Evolutionary conservation across 2,113 vertebrate species (phyloP).

Genomic region (Dermatemys mawii): DNA sequence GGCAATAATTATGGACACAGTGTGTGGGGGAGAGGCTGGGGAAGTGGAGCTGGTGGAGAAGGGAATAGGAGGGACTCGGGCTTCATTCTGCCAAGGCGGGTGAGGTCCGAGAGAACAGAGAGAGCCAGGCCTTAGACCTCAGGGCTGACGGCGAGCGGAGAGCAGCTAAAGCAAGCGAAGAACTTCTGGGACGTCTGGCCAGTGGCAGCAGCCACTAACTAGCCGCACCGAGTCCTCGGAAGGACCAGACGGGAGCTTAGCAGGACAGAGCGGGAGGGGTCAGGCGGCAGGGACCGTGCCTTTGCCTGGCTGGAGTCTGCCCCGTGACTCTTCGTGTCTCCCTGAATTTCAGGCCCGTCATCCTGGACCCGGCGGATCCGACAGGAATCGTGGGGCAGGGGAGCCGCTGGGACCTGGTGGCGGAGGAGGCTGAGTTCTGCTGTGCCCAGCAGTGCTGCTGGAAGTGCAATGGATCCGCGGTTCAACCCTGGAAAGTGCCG

Average conservation of each 20-base stretch:
- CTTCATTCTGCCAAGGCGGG: not conserved
- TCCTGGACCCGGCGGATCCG: constrained; percentile 62
- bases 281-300: not conserved
- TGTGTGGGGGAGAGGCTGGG: too few relatives aligned
- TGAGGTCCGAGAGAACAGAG: too few relatives aligned
- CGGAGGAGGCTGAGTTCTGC: not conserved
- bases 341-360: constrained; percentile 33
- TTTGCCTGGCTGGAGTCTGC: not conserved
- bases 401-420: constrained; percentile 36
- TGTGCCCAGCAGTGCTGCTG: not conserved
- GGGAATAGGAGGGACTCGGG: not conserved
- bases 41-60: not conserved
- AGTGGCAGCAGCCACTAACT: not conserved
- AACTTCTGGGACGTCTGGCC: not conserved
- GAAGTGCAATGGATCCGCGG: not conserved
- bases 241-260: not conserved
- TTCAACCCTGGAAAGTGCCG: constrained; percentile 27
- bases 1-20: too few relatives aligned
- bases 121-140: too few relatives aligned
- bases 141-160: not conserved
- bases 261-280: not conserved
- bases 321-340: not conserved
- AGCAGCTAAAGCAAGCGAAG: not conserved
- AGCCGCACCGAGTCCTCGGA: not conserved
- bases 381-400: constrained; percentile 16